A percentile compares a stretch with the other conserved stretches of the same genome.
phyloP scores from a whole-genome alignment of 2,797 vertebrate species.

The Leucoraja ocellata region DNA sequence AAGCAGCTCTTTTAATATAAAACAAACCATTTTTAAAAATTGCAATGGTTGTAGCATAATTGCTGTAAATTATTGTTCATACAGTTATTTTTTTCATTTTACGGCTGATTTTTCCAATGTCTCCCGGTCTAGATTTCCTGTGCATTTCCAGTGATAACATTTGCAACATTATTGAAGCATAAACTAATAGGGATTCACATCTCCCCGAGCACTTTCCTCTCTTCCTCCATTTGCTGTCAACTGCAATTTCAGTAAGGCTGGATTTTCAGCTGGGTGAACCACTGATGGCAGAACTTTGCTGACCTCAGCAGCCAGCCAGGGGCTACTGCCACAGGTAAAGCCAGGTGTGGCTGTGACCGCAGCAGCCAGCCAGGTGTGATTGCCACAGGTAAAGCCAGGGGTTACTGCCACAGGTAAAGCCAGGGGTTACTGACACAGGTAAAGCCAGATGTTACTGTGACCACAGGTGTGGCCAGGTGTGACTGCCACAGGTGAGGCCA shows the following conservation, averaged over 20 bases:
- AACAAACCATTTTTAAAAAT: not conserved
- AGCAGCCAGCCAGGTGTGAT: not conserved
- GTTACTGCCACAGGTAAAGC: no score
- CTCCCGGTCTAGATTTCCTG: no score
- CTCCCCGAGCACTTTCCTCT: not conserved
- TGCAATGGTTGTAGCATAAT: no score
- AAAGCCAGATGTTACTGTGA: not conserved
- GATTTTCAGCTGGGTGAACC: not conserved
- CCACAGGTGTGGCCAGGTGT: not conserved
- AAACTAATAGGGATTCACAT: conserved; percentile 13
- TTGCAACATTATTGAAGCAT: conserved; percentile 19
- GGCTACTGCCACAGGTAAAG: no score
- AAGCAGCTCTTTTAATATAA: not conserved
- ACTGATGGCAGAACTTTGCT: not conserved
- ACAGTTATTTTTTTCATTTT: not conserved
- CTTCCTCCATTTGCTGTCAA: conserved; percentile 2
- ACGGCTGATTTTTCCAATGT: not conserved
- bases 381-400: no score
- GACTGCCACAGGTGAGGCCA: no score
- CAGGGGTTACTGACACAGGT: no score
- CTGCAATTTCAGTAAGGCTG: not conserved
- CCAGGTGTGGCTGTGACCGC: not conserved
- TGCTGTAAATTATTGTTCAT: not conserved
- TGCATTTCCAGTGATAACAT: not conserved
- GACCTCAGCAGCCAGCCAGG: not conserved